Conservation (phyloP, 2,888 invertebrate species). For the Scelioninae gen. 2 region DNA sequence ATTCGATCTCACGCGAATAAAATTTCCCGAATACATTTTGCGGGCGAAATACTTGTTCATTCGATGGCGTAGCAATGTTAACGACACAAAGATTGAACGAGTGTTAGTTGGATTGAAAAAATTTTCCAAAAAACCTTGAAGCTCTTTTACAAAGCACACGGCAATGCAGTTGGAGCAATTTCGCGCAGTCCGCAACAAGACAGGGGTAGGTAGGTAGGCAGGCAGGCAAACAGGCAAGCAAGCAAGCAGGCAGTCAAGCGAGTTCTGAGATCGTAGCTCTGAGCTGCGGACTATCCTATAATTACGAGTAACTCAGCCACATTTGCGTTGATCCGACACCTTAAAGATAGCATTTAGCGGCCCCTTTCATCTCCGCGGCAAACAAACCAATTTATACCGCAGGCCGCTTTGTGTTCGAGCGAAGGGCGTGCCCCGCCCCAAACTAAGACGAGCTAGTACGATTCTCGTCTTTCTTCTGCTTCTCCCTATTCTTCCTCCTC, state of each 20-base stretch:
- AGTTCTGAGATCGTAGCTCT: conserved; percentile 66
- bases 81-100: not conserved
- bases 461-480: conserved; percentile 52
- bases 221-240: conserved; percentile 60
- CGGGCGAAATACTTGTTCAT: too few species aligned
- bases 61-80: too few species aligned
- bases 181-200: conserved; percentile 66
- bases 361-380: conserved; percentile 76
- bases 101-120: conserved; percentile 9
- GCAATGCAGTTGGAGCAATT: conserved; percentile 64
- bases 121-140: conserved; percentile 29
- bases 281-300: conserved; percentile 73
- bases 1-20: too few species aligned
- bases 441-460: conserved; percentile 67
- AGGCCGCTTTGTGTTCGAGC: conserved; percentile 77
- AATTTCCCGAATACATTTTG: too few species aligned
- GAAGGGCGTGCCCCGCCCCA: conserved; percentile 74
- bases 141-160: conserved; percentile 62
- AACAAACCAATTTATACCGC: conserved; percentile 76
- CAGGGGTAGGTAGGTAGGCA: conserved; percentile 63
- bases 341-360: conserved; percentile 76
- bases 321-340: conserved; percentile 76
- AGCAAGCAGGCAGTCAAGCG: conserved; percentile 63
- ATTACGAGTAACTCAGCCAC: conserved; percentile 76
- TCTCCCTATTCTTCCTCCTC: conserved; percentile 30